Evolutionary conservation across 1,140 invertebrate genomes (phyloP), one percentile per base, ranked within the genome.

Genomic region (Yoshiicerus persimilis): DNA sequence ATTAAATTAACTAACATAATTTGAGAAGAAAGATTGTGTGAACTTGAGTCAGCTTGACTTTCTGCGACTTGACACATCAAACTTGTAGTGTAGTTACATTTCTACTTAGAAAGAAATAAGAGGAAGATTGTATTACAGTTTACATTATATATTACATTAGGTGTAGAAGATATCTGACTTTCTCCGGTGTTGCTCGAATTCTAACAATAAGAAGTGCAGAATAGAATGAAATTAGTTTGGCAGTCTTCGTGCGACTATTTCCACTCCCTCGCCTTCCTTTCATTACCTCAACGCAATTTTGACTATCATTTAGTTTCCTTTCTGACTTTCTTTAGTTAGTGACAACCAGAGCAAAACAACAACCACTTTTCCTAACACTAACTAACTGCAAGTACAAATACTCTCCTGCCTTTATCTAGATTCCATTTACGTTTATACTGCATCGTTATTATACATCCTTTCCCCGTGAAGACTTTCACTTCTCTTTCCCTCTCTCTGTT

Each of bases 71-170:
- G 64, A 70, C 64, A 70, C 64, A 70, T 25, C 64, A 70, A 70
- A 70, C 64, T 70, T 70, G 13, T 25, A 70, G 23, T 41, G 16
- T 56, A 56, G 47, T 56, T 56, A 16, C 47, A n/a, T n/a, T 56
- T 56, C 8, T 70, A 16, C 25, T 70, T 70, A 4, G 9, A 27
- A 2, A 70, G 23, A 70, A 70, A 70, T 23, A 36, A 80, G 30
- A 34, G 32, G 0, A 80, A 80, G 75, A 80, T 80, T 80, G 75
- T 38, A 34, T 38, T 80, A n/a, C 75, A 32, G 36, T 80, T 80
- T 80, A 80, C 75, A 80, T 80, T 80, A 80, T 80, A 80, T 80
- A 80, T 80, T 80, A 80, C 75, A 80, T 80, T 80, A 80, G 75
- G 36, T 80, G 75, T 38, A 80, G 75, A 80, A 80, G 75, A 36